Base-by-base conservation (phyloP, 2,888 invertebrate genomes). In the Philaethria dido region DNA sequence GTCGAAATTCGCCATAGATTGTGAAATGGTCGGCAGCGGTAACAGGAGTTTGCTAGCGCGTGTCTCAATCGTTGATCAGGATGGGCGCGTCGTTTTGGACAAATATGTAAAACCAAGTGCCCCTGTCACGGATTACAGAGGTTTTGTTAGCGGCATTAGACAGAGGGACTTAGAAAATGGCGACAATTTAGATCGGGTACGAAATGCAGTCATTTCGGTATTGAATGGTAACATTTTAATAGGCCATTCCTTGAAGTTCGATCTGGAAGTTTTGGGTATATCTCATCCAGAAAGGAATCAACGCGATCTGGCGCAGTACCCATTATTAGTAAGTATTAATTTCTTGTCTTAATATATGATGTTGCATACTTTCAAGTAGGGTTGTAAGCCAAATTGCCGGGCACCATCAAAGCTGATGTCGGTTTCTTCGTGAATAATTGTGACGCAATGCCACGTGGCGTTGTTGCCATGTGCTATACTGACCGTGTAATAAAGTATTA, bases 11-110 rank as follows among this genome's bases (percentile, higher is more conserved):
- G 69, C 72, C 2, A 52, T 72, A 13, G 72, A 72, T 25, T 72
- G 70, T 45, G 72, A 72, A 42, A 72, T 72, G 72, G 69, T 72
- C 3, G 70, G 52, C 42, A 67, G 66, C 29, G 61, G 63, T 3
- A 55, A 61, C 22, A 47, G 5, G 14, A 69, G 59, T 45, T 14
- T 57, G 9, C 20, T 57, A 39, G 55, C 55, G 6, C 55, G 70
- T 3, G 69, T 72, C 0, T 69, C 67, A 3, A 42, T 72, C 3
- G 72, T 72, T 6, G 57, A 72, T 13, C 22, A 25, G 11, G 3
- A 42, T 11, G 61, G 65, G 0, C 2, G 4, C 0, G 44, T 55
- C 3, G 33, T 70, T 0, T 29, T 70, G 0, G 70, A 72, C n/a
- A 64, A 63, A 9, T 72, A 62, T 48, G 70, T 70, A 1, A 69